phyloP scores from a whole-genome alignment of 2,797 vertebrate species.

The Acanthurus tractus region DNA sequence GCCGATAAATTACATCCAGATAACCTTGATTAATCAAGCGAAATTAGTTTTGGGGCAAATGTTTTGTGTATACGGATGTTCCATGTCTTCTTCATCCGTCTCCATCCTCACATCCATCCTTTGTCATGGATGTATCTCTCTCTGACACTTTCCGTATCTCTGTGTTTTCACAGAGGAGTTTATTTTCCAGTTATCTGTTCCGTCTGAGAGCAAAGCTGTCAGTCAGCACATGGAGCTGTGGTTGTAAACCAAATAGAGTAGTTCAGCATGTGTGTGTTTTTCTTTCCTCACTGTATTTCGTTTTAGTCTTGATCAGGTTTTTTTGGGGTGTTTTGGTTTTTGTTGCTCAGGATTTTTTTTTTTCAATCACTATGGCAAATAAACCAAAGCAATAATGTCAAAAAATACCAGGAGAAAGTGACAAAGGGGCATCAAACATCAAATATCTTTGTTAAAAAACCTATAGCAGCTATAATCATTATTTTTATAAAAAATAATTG shows the following conservation, averaged over 20 bases:
- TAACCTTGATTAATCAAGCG: slow-evolving; percentile 80
- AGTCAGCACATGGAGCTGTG: slow-evolving; percentile 38
- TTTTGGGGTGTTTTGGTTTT: background rate
- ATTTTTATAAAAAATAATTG: background rate
- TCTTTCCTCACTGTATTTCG: background rate
- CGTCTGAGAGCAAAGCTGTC: slow-evolving; percentile 45
- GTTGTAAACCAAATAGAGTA: slow-evolving; percentile 13
- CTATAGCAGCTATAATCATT: background rate
- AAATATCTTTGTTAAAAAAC: background rate
- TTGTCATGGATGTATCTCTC: background rate
- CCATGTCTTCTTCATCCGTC: slow-evolving; percentile 43
- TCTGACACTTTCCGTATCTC: slow-evolving; percentile 13
- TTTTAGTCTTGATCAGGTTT: background rate
- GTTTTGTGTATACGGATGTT: slow-evolving; percentile 56
- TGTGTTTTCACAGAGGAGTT: slow-evolving; percentile 8
- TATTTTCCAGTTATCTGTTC: slow-evolving; percentile 51
- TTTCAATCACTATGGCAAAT: background rate
- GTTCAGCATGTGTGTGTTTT: background rate
- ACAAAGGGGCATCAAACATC: background rate
- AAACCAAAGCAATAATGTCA: background rate
- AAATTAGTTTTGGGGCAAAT: slow-evolving; percentile 69
- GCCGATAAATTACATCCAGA: slow-evolving; percentile 75
- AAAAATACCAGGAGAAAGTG: background rate
- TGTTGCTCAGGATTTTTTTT: background rate
- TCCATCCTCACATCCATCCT: slow-evolving; percentile 27